Evolutionary conservation across 2,888 invertebrate genomes (phyloP).

Genomic region (Chesias legatella): DNA sequence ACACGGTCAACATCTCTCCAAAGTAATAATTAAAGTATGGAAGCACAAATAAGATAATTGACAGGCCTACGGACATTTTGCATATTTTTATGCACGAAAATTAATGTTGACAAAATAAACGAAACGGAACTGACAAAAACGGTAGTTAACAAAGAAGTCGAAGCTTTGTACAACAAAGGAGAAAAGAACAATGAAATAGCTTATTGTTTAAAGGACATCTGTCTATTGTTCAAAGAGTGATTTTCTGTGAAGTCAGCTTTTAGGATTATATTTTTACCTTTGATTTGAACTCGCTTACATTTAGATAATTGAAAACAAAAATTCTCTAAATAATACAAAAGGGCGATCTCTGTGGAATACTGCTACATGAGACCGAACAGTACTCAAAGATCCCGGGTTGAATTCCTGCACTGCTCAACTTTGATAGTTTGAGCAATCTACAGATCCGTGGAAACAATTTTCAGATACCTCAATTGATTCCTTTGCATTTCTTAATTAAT

Average conservation of each 20-base stretch:
- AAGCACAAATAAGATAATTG: slow-evolving; percentile 21
- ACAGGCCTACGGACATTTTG: slow-evolving; percentile 9
- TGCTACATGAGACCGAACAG: too few species aligned
- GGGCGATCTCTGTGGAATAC: too few species aligned
- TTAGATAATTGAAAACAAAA: too few species aligned
- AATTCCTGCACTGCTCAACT: too few species aligned
- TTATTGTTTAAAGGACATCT: slow-evolving; percentile 6
- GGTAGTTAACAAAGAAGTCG: slow-evolving; percentile 11
- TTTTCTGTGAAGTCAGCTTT: slow-evolving; percentile 9
- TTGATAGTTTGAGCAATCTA: too few species aligned
- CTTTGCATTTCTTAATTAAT: too few species aligned
- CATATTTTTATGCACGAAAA: too few species aligned
- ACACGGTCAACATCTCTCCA: slow-evolving; percentile 8
- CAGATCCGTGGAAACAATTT: too few species aligned
- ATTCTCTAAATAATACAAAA: too few species aligned
- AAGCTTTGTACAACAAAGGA: slow-evolving; percentile 11
- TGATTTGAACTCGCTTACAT: slow-evolving; percentile 4
- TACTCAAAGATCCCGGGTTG: too few species aligned
- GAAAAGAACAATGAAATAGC: slow-evolving; percentile 17
- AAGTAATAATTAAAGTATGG: slow-evolving; percentile 16
- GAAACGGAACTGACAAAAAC: slow-evolving; percentile 6
- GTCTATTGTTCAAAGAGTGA: slow-evolving; percentile 11
- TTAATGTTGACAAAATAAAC: slow-evolving; percentile 4
- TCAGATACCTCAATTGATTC: too few species aligned
- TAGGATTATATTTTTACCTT: slow-evolving; percentile 9